A percentile compares a stretch with the other conserved stretches of the same genome.
These are phyloP conservation scores for Varanus komodoensis DNA, from an alignment of 2,113 vertebrate genomes.

Conservation along the genomic window DNA sequence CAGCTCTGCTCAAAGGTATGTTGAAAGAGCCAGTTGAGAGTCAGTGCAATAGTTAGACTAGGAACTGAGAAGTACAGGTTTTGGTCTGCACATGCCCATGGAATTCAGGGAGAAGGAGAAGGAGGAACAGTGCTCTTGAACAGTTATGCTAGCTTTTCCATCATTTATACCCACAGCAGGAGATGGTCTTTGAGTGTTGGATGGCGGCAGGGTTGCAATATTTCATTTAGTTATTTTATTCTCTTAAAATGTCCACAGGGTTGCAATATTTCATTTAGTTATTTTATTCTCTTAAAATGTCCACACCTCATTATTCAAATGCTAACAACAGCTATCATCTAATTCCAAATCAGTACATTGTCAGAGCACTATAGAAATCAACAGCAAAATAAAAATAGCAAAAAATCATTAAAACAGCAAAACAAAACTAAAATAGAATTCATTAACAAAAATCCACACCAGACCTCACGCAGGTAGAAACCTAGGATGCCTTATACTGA, in stretches of 20 bases:
- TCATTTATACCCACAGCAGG: not conserved
- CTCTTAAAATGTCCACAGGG: not conserved
- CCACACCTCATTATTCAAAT: not conserved
- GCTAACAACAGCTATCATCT: not conserved
- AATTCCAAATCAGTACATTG: not conserved
- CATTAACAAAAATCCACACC: not conserved
- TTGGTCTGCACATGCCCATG: too few species aligned
- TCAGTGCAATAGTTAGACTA: too few species aligned
- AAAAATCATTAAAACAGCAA: too few species aligned
- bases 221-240: too few species aligned
- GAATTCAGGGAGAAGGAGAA: too few species aligned
- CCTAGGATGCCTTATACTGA: too few species aligned
- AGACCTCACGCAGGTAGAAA: too few species aligned
- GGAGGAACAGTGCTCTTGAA: not conserved
- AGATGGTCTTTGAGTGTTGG: not conserved
- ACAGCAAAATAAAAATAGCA: too few species aligned
- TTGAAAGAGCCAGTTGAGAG: too few species aligned
- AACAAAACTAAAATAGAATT: not conserved
- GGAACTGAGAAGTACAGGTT: too few species aligned
- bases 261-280: too few species aligned
- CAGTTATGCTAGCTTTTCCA: not conserved
- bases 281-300: not conserved
- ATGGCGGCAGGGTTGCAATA: too few species aligned
- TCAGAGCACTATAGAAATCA: not conserved
- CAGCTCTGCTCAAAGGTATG: rapidly evolving